Base-by-base conservation (phyloP, 1,140 invertebrate genomes). In the Pogonognathellus flavescens region DNA sequence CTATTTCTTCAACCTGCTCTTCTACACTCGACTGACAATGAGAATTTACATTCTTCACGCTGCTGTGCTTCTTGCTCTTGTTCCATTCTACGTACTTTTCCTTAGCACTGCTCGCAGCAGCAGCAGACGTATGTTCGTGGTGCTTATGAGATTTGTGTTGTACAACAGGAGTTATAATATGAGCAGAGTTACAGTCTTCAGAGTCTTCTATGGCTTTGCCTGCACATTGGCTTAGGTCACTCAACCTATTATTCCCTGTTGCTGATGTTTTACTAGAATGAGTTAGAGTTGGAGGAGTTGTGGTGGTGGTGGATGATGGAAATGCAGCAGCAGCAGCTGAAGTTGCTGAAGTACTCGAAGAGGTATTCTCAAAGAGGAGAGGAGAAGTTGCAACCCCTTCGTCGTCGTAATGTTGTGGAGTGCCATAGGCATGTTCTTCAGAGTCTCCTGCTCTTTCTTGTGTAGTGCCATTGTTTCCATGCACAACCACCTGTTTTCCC, bases 211-310 rank as follows among this genome's bases (percentile, higher is more conserved):
- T 5, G 10, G 11, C 70, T 0, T 18, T 49, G 6, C 13, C n/a
- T 81, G 50, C 80, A 81, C 50, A 57, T 81, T 81, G 80, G 81
- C 59, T 83, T 86, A 84, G 85, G 85, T 86, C 85, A 86, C 53
- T 86, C 85, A 86, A 86, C 85, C 85, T 86, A 85, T 80, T 72
- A 50, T 41, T 41, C 31, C 31, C 31, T 41, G n/a, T 22, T 31
- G 62, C 82, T 31, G 82, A 11, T 14, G 9, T 52, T 11, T 84
- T 20, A 13, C 50, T 59, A 41, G 31, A 41, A 41, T 41, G 31
- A 41, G 31, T 41, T 41, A 41, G 31, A 41, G 31, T 41, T 41
- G 31, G 31, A 41, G 31, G 31, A 41, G 31, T 1, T 3, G 31
- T 41, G 31, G 31, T n/a, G n/a, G n/a, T n/a, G n/a, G n/a, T n/a